These are phyloP conservation scores for Potorous gilbertii DNA, from an alignment of 2,797 vertebrate genomes.

Conservation along the genomic window DNA sequence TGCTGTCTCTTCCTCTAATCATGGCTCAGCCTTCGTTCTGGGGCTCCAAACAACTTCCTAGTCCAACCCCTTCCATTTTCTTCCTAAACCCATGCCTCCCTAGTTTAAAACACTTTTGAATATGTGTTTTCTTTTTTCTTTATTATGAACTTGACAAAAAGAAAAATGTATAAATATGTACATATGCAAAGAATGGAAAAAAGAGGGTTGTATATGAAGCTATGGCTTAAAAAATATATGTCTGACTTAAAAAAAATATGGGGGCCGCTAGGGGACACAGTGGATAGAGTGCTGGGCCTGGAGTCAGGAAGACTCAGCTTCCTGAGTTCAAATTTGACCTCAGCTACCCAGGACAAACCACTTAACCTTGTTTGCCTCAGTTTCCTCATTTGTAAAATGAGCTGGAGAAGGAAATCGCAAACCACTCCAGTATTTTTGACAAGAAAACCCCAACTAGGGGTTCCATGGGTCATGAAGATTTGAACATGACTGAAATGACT, in stretches of 20 bases:
- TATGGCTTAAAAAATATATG: not conserved
- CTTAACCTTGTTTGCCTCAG: too few species aligned
- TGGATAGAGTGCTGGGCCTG: not conserved
- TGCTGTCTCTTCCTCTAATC: not conserved
- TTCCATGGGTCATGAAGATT: too few species aligned
- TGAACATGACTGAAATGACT: too few species aligned
- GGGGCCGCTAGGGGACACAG: not conserved
- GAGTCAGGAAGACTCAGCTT: too few species aligned
- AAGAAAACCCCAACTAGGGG: too few species aligned
- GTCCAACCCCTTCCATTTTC: not conserved
- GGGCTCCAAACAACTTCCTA: slow-evolving; percentile 5
- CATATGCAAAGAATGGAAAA: not conserved
- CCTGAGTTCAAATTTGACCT: too few species aligned
- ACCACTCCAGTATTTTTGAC: too few species aligned
- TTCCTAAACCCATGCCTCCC: slow-evolving; percentile 36
- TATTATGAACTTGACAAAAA: not conserved
- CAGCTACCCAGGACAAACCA: too few species aligned
- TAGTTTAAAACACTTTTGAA: slow-evolving; percentile 43
- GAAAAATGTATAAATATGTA: not conserved
- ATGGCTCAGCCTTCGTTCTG: not conserved
- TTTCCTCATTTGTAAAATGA: too few species aligned
- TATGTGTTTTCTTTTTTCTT: slow-evolving; percentile 47
- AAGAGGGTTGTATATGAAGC: not conserved
- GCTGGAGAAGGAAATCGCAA: too few species aligned
- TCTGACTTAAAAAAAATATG: not conserved